Evolutionary conservation across 2,113 vertebrate genomes (phyloP).

Genomic region (Electrona antarctica): DNA sequence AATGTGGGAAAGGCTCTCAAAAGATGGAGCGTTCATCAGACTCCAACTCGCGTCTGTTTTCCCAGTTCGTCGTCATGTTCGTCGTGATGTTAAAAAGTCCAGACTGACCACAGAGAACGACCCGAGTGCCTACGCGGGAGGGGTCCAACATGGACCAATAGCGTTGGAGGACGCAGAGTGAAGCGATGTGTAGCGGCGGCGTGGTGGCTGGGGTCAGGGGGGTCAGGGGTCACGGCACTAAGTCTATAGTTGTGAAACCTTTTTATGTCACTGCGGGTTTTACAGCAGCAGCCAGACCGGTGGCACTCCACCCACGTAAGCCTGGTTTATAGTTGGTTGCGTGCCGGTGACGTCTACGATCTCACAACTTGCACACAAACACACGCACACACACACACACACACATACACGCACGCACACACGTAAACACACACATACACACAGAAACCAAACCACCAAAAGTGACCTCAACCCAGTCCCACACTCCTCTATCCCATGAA

Average conservation of each 20-base stretch:
- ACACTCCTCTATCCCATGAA: neutral
- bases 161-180: conserved; percentile 39
- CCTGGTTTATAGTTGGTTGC: too few relatives aligned
- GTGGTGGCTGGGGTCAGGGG: conserved; percentile 27
- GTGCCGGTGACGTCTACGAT: too few relatives aligned
- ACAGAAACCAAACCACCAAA: conserved; percentile 4
- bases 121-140: conserved; percentile 26
- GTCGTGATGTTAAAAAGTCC: too few relatives aligned
- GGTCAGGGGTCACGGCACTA: conserved; percentile 5
- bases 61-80: too few relatives aligned
- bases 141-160: conserved; percentile 79
- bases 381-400: neutral
- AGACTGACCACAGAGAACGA: conserved; percentile 17
- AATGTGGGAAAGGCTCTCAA: too few relatives aligned
- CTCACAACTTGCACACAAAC: neutral
- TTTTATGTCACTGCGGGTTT: conserved; percentile 23
- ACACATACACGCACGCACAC: conserved; percentile 11
- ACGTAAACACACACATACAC: conserved; percentile 14
- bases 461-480: conserved; percentile 3
- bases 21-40: too few relatives aligned
- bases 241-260: neutral
- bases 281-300: conserved; percentile 49
- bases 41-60: too few relatives aligned
- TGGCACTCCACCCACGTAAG: neutral
- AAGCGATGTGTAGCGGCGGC: neutral